Percentiles rank a stretch among this genome's conserved stretches.
These are phyloP conservation scores for Cyanistes caeruleus DNA, from an alignment of 2,113 vertebrate genomes.

Conservation along the genomic window DNA sequence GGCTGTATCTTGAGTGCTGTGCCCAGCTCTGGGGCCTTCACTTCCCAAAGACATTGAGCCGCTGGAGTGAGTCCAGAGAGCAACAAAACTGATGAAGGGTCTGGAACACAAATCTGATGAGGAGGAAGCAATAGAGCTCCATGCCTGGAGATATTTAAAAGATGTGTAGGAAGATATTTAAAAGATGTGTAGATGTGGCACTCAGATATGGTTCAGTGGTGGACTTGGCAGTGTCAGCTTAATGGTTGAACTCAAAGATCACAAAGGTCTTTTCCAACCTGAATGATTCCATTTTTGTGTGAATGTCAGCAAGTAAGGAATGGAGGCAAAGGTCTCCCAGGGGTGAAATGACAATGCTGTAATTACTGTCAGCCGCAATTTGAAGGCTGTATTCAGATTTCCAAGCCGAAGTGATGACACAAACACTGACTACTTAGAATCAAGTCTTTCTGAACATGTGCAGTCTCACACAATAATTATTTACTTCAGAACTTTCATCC, in stretches of 20 bases:
- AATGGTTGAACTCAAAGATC: rapidly evolving
- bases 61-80: neutral
- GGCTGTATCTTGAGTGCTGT: too few relatives aligned
- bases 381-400: neutral
- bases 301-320: neutral
- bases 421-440: neutral
- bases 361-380: neutral
- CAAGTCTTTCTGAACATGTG: neutral
- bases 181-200: neutral
- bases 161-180: neutral
- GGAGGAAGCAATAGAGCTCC: neutral
- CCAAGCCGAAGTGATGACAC: neutral
- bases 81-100: neutral
- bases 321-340: neutral
- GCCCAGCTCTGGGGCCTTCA: neutral
- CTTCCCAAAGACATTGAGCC: neutral
- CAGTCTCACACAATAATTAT: rapidly evolving
- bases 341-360: neutral
- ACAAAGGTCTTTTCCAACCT: neutral
- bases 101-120: neutral
- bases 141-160: neutral
- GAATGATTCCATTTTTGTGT: neutral
- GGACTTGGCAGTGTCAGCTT: too few relatives aligned
- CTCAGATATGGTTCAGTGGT: neutral
- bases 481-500: neutral